Conservation (phyloP, 2,888 invertebrate genomes). For the Adela reaumurella region DNA sequence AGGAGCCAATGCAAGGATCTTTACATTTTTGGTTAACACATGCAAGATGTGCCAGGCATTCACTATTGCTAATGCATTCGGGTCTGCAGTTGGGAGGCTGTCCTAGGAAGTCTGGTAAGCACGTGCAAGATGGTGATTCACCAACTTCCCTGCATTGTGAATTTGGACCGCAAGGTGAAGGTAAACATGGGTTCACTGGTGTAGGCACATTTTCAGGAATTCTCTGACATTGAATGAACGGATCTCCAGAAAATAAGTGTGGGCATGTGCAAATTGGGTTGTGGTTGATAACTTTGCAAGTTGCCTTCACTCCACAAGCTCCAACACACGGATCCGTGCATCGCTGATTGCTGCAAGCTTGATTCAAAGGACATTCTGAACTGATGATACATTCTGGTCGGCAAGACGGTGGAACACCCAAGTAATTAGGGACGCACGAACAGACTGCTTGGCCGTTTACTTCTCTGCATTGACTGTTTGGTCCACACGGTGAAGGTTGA, state of each 20-base stretch:
- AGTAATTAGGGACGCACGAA: constrained; percentile 61
- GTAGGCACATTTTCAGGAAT: constrained; percentile 38
- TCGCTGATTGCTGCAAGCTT: constrained; percentile 68
- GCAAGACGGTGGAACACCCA: constrained; percentile 65
- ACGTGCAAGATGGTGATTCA: constrained; percentile 72
- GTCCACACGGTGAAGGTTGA: constrained; percentile 62
- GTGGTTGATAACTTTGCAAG: constrained; percentile 75
- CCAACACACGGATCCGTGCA: constrained; percentile 73
- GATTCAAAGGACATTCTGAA: constrained; percentile 67
- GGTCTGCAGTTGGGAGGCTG: constrained; percentile 74
- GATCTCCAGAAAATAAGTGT: constrained; percentile 61
- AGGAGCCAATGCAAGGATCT: constrained; percentile 71
- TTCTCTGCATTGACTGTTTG: constrained; percentile 60
- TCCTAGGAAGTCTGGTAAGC: constrained; percentile 64
- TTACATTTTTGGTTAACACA: constrained; percentile 75
- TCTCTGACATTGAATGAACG: constrained; percentile 55
- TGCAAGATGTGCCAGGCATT: constrained; percentile 65
- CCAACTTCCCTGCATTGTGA: constrained; percentile 67
- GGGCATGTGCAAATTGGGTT: constrained; percentile 70
- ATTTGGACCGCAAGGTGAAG: constrained; percentile 77
- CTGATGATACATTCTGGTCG: constrained; percentile 71
- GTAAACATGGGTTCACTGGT: constrained; percentile 64
- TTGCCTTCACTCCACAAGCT: constrained; percentile 66
- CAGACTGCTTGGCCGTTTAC: constrained; percentile 65
- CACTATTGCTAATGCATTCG: constrained; percentile 74